Base-by-base conservation (phyloP, 1,140 invertebrate species). In the Bombus difficillimus region DNA sequence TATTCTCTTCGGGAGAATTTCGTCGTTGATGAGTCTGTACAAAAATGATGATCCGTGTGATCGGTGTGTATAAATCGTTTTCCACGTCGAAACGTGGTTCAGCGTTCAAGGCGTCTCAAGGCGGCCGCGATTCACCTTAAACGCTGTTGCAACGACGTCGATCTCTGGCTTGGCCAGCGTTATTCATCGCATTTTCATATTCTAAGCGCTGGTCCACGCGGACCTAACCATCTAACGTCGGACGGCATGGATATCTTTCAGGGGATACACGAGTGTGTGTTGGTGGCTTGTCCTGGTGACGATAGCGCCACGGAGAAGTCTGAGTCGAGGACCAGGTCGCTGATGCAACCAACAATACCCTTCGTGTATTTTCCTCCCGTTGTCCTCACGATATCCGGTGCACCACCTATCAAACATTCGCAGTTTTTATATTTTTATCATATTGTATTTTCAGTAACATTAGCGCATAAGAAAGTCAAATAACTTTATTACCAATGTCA, bases 281-380 rank as follows among this genome's bases (percentile, higher is more conserved):
- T 96, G 87, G 96, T 96, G 77, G 95, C 95, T 72, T 96, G 95
- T 62, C 96, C 96, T 37, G 96, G 95, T 37, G 95, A 95, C 43
- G 97, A 95, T 39, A 97, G 94, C 75, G 96, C 94, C 32, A 97
- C 95, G n/a, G 96, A 95, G 92, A 97, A 97, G 93, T 98, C 97
- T n/a, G 97, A 96, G 86, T 97, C 97, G 64, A 98, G 94, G 15
- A 97, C 96, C 43, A 98, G 95, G 93, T 98, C 97, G 66, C 97
- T 97, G 91, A 98, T 96, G 94, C 98, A 98, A 41, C 98, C 98
- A 59, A 96, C 95, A 87, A 98, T 97, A 57, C 97, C 97, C 86
- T 96, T 96, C n/a, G 94, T 94, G 94, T 97, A 98, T 89, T 96
- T 96, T 82, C 96, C 96, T 57, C 96, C 95, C 43, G 97, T 97